Evolutionary conservation across 2,113 vertebrate species (phyloP).

Genomic region (Columba janthina): DNA sequence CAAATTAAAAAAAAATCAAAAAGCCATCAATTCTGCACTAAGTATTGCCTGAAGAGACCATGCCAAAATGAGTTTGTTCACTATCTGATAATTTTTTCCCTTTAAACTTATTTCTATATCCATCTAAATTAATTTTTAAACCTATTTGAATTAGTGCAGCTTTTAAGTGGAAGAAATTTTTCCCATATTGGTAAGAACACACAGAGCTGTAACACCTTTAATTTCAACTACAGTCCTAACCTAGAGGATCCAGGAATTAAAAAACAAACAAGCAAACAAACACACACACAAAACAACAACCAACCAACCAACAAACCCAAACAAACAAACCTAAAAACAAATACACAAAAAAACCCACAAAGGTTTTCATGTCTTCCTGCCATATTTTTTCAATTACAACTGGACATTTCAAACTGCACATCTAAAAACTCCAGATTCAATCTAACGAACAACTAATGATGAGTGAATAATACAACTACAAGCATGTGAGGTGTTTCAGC

Average conservation of each 20-base stretch:
- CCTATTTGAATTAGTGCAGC: not conserved
- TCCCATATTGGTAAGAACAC: not conserved
- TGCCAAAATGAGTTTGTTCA: not conserved
- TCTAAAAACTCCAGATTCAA: not conserved
- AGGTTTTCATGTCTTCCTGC: not conserved
- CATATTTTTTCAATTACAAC: not conserved
- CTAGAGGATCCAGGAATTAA: not conserved
- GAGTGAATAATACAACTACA: not conserved
- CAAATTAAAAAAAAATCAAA: not conserved
- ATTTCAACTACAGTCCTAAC: not conserved
- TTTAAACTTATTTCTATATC: not conserved
- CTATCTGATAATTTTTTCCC: fast-evolving
- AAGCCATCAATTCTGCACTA: not conserved
- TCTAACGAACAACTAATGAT: not conserved
- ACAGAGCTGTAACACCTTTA: not conserved
- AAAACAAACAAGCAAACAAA: too few species aligned
- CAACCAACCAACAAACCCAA: too few species aligned
- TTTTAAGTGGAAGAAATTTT: not conserved
- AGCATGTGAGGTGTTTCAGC: not conserved
- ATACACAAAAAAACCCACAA: too few species aligned
- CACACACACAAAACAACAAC: too few species aligned
- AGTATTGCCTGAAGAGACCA: not conserved
- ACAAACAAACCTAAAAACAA: too few species aligned
- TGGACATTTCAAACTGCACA: not conserved
- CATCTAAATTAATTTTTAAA: not conserved